These are phyloP conservation scores for Papilio demoleus DNA, from an alignment of 2,888 invertebrate genomes.

Conservation along the genomic window DNA sequence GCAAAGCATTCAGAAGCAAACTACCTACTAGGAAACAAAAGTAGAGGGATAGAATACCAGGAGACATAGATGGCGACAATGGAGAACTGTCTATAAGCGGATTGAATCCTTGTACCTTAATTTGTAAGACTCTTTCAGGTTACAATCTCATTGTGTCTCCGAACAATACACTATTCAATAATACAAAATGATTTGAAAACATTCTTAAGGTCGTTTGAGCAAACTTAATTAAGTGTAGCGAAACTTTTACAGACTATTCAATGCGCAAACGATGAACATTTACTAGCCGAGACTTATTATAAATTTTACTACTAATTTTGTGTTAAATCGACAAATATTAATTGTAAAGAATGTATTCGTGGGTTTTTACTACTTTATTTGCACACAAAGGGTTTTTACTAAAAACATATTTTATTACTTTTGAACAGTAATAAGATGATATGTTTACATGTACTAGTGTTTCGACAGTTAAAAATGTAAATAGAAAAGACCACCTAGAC, in stretches of 20 bases:
- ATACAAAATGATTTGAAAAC: conserved; percentile 45
- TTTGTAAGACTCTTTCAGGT: conserved; percentile 36
- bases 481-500: background rate
- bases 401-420: too few relatives aligned
- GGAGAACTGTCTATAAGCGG: conserved; percentile 36
- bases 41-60: conserved; percentile 22
- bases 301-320: background rate
- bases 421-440: too few relatives aligned
- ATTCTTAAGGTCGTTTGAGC: conserved; percentile 35
- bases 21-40: conserved; percentile 21
- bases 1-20: conserved; percentile 17
- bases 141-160: conserved; percentile 44
- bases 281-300: background rate
- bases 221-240: conserved; percentile 33
- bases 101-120: conserved; percentile 41
- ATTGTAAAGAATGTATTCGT: background rate
- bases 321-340: background rate
- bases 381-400: too few relatives aligned
- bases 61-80: conserved; percentile 33
- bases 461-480: background rate
- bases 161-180: conserved; percentile 46
- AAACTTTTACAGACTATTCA: conserved; percentile 6
- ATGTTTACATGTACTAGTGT: background rate
- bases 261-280: background rate
- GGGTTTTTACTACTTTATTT: background rate